These are phyloP conservation scores for Hemibagrus guttatus DNA, from an alignment of 2,797 vertebrate species.

Conservation along the genomic window DNA sequence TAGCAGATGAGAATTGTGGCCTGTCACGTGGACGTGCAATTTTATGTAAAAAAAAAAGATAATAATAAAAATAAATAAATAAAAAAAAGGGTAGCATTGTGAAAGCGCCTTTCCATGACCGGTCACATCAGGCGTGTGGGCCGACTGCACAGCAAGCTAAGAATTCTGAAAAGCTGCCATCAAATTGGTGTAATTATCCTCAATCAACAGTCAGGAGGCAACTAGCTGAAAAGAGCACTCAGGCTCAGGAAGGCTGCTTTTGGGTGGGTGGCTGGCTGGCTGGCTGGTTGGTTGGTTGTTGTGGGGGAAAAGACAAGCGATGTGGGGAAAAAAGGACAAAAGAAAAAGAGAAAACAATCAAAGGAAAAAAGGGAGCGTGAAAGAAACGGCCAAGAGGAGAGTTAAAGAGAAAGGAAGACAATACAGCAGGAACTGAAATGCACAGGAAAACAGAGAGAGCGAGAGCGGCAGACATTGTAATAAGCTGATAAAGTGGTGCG, in stretches of 20 bases:
- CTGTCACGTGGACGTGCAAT: conserved; percentile 7
- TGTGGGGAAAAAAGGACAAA: conserved; percentile 29
- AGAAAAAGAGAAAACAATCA: neutral
- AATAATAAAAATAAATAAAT: conserved; percentile 5
- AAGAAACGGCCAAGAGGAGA: neutral
- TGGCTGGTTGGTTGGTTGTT: neutral
- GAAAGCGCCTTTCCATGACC: conserved; percentile 27
- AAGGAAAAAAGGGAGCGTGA: neutral
- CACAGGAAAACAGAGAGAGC: conserved; percentile 45
- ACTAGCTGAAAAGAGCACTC: conserved; percentile 34
- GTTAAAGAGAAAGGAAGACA: neutral
- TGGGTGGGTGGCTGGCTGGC: neutral
- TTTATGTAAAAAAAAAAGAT: conserved; percentile 3
- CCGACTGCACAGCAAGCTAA: neutral
- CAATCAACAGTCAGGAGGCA: conserved; percentile 42
- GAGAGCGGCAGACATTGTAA: conserved; percentile 28
- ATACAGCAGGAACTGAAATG: conserved; percentile 13
- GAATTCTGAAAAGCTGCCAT: conserved; percentile 38
- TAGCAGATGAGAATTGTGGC: conserved; percentile 9
- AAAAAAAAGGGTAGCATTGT: conserved; percentile 26
- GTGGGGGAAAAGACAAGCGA: neutral
- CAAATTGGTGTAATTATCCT: conserved; percentile 47
- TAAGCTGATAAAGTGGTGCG: conserved; percentile 23
- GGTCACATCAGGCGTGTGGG: conserved; percentile 15
- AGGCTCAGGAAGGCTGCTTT: conserved; percentile 1